Percentiles rank a stretch among this genome's conserved stretches.
phyloP scores from a whole-genome alignment of 1,140 invertebrate genomes.

The Diorhabda sublineata region DNA sequence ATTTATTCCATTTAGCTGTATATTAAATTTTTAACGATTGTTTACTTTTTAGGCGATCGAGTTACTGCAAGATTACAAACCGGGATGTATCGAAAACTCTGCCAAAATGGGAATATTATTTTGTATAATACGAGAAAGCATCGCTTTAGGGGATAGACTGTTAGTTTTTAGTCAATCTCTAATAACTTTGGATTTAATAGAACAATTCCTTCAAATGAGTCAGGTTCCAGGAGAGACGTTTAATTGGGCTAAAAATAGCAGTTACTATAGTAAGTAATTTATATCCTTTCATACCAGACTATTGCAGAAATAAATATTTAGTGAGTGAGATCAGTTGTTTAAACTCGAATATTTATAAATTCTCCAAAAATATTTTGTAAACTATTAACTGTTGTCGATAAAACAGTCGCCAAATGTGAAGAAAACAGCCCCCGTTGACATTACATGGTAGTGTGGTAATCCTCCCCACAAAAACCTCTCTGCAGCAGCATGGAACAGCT shows the following conservation, averaged over 20 bases:
- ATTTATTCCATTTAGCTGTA: constrained; percentile 11
- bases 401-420: too few species aligned
- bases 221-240: constrained; percentile 71
- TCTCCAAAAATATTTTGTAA: too few species aligned
- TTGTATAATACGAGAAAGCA: constrained; percentile 86
- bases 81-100: constrained; percentile 88
- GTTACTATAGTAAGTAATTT: constrained; percentile 79
- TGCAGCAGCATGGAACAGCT: too few species aligned
- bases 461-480: too few species aligned
- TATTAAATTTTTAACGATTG: constrained; percentile 17
- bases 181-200: constrained; percentile 94
- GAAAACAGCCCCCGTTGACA: too few species aligned
- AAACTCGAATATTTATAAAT: too few species aligned
- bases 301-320: too few species aligned
- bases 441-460: too few species aligned
- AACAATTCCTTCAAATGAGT: constrained; percentile 84
- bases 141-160: constrained; percentile 82
- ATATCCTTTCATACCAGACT: too few species aligned
- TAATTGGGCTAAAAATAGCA: constrained; percentile 81
- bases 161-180: constrained; percentile 97
- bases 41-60: constrained; percentile 65
- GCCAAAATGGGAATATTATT: constrained; percentile 95
- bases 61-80: constrained; percentile 80
- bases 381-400: too few species aligned
- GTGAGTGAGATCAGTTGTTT: too few species aligned